Conservation (phyloP, 2,797 vertebrate genomes). For the Margarornis squamiger region DNA sequence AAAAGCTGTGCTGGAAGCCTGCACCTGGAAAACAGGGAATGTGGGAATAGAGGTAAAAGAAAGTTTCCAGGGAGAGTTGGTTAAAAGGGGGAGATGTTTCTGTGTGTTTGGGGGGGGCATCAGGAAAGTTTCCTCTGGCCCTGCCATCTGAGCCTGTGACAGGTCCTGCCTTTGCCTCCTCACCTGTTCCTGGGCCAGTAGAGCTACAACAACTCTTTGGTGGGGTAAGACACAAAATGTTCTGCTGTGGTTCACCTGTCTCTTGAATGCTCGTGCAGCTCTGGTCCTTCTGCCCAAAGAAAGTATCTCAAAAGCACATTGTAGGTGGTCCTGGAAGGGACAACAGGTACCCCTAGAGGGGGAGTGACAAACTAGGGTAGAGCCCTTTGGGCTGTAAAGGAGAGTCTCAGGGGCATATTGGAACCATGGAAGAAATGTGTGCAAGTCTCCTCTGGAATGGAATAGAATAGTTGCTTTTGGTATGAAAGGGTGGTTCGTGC, state of each 20-base stretch:
- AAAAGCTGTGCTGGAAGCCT: background rate
- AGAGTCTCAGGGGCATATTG: background rate
- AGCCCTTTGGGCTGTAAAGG: background rate
- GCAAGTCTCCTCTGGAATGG: background rate
- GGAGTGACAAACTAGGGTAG: background rate
- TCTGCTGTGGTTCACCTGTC: background rate
- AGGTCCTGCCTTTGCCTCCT: background rate
- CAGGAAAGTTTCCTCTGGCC: background rate
- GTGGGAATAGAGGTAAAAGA: background rate
- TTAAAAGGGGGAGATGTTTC: background rate
- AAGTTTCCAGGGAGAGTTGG: background rate
- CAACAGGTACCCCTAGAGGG: background rate
- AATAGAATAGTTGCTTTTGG: background rate
- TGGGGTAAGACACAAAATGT: background rate
- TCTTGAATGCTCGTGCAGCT: rapidly evolving
- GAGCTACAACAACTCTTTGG: background rate
- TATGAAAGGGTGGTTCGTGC: background rate
- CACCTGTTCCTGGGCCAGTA: background rate
- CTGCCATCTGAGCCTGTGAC: background rate
- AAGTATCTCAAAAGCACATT: background rate
- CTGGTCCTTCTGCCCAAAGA: background rate
- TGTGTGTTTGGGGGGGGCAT: background rate
- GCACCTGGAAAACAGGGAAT: background rate
- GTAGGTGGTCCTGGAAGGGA: background rate
- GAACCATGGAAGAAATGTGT: background rate